Conservation (phyloP, 2,888 invertebrate genomes). For the Ypsolopha scabrella region DNA sequence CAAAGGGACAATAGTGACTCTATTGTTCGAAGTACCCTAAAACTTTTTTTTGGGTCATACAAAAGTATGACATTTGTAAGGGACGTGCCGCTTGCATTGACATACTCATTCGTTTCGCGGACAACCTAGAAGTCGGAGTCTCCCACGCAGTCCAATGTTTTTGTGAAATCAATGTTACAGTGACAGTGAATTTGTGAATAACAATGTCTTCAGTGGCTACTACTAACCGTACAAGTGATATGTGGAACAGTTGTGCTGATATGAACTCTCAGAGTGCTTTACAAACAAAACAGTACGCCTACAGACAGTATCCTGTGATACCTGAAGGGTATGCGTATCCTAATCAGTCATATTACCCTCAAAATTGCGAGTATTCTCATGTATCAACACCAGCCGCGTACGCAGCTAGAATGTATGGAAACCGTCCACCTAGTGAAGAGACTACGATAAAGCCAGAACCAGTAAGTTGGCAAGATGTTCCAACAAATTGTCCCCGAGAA, state of each 20-base stretch:
- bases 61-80: constrained; percentile 67
- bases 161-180: constrained; percentile 24
- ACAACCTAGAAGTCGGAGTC: constrained; percentile 50
- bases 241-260: constrained; percentile 50
- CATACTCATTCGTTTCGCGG: constrained; percentile 64
- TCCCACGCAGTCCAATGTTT: constrained; percentile 48
- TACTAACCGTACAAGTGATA: constrained; percentile 49
- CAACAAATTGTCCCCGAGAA: constrained; percentile 16
- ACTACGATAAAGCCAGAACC: constrained; percentile 43
- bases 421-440: constrained; percentile 21
- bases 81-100: constrained; percentile 56
- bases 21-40: constrained; percentile 68
- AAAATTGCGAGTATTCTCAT: constrained; percentile 30
- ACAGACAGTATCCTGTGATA: constrained; percentile 34
- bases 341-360: constrained; percentile 30
- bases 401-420: constrained; percentile 23
- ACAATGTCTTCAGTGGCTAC: constrained; percentile 47
- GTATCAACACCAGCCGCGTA: constrained; percentile 21
- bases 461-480: constrained; percentile 36
- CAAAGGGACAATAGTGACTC: constrained; percentile 62
- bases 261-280: constrained; percentile 37
- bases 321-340: constrained; percentile 37
- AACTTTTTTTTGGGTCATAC: constrained; percentile 67
- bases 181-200: constrained; percentile 16
- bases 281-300: constrained; percentile 32